phyloP scores from a whole-genome alignment of 2,113 vertebrate species.

The Chunga burmeisteri region DNA sequence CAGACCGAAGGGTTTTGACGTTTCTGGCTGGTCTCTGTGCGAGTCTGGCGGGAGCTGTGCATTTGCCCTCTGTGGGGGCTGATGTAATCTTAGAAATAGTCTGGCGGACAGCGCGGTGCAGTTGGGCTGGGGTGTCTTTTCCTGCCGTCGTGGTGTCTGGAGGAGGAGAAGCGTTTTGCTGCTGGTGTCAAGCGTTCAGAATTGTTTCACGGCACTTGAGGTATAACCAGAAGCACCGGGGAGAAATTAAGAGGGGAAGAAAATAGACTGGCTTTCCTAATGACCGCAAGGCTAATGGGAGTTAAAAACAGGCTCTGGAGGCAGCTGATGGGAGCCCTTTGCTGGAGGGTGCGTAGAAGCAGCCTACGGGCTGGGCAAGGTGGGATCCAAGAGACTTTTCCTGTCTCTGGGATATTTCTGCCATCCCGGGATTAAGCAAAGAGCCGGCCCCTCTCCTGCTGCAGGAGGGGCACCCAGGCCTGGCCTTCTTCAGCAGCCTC shows the following conservation, averaged over 20 bases:
- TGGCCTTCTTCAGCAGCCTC: not conserved
- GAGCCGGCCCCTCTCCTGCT: not conserved
- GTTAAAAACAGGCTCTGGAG: not conserved
- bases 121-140: not conserved
- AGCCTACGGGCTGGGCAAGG: not conserved
- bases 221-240: not conserved
- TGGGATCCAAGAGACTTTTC: not conserved
- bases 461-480: not conserved
- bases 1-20: too few relatives aligned
- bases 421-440: not conserved
- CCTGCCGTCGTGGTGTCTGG: not conserved
- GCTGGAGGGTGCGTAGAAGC: too few relatives aligned
- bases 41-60: not conserved
- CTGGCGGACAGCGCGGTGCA: not conserved
- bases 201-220: not conserved
- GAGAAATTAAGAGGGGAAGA: not conserved
- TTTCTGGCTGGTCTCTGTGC: not conserved
- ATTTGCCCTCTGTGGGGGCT: not conserved
- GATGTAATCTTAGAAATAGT: not conserved
- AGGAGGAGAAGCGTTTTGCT: not conserved
- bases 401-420: not conserved
- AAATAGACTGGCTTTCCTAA: too few relatives aligned
- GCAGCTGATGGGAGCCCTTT: not conserved
- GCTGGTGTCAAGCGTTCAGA: not conserved
- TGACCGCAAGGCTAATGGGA: accelerated